Base-by-base conservation (phyloP, 1,140 invertebrate species). In the Brachionus calyciflorus region DNA sequence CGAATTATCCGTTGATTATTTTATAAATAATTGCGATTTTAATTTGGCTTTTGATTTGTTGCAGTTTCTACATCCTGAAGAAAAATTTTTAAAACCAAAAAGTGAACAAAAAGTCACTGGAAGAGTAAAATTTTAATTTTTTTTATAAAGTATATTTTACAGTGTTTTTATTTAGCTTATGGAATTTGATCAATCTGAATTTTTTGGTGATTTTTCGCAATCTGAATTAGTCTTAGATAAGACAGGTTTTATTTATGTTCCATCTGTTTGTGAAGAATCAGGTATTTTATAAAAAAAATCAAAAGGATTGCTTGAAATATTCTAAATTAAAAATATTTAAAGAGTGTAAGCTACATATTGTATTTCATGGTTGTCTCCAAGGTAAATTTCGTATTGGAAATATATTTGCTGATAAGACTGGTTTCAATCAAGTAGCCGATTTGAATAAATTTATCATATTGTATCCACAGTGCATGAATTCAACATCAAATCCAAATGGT, bases 381-480 rank as follows among this genome's bases (percentile, higher is more conserved):
- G 81, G 81, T 73, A 80, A 80, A 83, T 84, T 76, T 78, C 69
- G 53, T 65, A 26, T 83, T n/a, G 80, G 80, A 14, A 83, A 85
- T 40, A 79, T 70, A 14, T 86, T 81, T 78, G 82, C 81, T 6
- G 79, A 77, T 9, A 81, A 83, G 28, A 79, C 80, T 2, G 85
- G 84, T 3, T 85, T 84, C 75, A 81, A 85, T 60, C 84, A 85
- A 77, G 83, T 84, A 2, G 84, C 82, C 4, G 85, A 86, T 68
- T 65, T 82, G 41, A 86, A 86, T 76, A 81, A 85, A 78, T 83
- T 85, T 78, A 83, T 86, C 68, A 81, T 85, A 12, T 78, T 86
- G 1, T 85, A 85, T 79, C 84, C 84, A n/a, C 84, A 86, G 79
- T 81, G 80, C 6, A 78, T 79, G n/a, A 76, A 73, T 33, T 9